A percentile compares a stretch with the other conserved stretches of the same genome.
Evolutionary conservation across 2,113 vertebrate species (phyloP).

Genomic region (Phalacrocorax pelagicus): DNA sequence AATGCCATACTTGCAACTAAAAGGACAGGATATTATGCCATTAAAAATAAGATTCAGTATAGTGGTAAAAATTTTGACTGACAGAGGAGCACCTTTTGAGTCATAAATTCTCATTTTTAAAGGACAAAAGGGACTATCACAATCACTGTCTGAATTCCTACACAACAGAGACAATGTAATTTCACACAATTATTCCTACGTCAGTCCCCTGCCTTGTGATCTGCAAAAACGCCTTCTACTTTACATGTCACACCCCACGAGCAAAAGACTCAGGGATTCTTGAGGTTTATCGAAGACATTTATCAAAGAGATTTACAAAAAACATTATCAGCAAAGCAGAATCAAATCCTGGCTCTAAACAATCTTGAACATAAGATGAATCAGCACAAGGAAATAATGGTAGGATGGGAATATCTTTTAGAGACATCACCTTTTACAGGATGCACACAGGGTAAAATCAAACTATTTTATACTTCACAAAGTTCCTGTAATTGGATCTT

Average conservation of each 20-base stretch:
- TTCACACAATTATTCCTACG: background rate
- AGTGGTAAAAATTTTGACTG: background rate
- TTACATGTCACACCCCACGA: background rate
- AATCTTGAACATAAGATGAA: background rate
- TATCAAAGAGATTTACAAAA: slow-evolving; percentile 14
- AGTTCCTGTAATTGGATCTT: slow-evolving; percentile 24
- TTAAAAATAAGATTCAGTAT: background rate
- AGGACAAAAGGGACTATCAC: slow-evolving; percentile 9
- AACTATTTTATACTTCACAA: slow-evolving; percentile 11
- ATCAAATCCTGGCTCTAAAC: background rate
- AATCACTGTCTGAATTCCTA: slow-evolving; percentile 3
- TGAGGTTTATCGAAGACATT: background rate
- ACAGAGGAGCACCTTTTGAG: background rate
- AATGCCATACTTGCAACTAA: background rate
- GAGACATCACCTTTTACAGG: background rate
- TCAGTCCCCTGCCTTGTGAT: background rate
- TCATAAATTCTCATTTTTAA: slow-evolving; percentile 39
- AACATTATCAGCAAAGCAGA: background rate
- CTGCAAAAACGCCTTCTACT: background rate
- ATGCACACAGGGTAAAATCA: background rate
- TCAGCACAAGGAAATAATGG: background rate
- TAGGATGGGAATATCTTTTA: background rate
- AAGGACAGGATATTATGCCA: background rate
- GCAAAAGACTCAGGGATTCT: background rate
- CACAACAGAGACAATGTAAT: background rate